Evolutionary conservation across 2,113 vertebrate genomes (phyloP).

Genomic region (Salvator merianae): DNA sequence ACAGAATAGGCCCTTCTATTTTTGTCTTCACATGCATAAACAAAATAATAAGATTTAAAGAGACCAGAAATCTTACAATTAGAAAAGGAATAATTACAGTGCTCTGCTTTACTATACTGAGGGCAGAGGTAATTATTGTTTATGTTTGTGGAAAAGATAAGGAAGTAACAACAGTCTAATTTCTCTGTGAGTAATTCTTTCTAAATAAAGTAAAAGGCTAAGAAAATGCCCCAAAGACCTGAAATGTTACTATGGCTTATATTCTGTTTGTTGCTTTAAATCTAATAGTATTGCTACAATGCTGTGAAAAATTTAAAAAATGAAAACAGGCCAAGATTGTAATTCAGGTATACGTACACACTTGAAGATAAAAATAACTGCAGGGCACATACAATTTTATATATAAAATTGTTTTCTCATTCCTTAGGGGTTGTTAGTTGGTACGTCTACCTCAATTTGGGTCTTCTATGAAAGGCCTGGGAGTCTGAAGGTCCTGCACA

Average conservation of each 20-base stretch:
- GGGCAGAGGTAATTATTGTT: conserved; percentile 55
- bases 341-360: background rate
- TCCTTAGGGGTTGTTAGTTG: too few relatives aligned
- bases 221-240: background rate
- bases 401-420: too few relatives aligned
- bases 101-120: conserved; percentile 33
- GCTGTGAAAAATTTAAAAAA: background rate
- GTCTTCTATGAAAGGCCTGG: too few relatives aligned
- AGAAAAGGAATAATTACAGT: conserved; percentile 58
- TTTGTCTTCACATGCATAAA: conserved; percentile 17
- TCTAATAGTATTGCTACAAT: background rate
- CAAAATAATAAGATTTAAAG: conserved; percentile 29
- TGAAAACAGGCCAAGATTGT: background rate
- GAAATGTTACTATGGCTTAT: background rate
- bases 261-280: background rate
- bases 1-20: background rate
- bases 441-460: too few relatives aligned
- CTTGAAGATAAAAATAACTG: background rate
- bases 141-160: conserved; percentile 47
- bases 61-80: conserved; percentile 22
- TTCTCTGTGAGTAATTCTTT: conserved; percentile 23
- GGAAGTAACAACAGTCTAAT: conserved; percentile 54
- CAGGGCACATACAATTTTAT: too few relatives aligned
- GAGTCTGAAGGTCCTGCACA: too few relatives aligned
- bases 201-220: conserved; percentile 21